phyloP scores from a whole-genome alignment of 2,888 invertebrate genomes.

The Campoletis raptor region DNA sequence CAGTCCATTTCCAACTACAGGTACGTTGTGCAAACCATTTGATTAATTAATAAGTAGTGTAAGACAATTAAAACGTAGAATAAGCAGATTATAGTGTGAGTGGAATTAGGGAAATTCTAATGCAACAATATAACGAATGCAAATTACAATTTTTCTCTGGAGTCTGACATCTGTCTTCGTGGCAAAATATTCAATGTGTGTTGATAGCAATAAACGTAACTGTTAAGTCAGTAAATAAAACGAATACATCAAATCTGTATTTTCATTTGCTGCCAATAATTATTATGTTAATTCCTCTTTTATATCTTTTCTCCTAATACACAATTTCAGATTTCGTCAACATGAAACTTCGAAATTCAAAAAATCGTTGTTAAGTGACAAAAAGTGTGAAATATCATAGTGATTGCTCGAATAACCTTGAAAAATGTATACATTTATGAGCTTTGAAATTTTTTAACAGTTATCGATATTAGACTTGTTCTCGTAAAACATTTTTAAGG shows the following conservation, averaged over 20 bases:
- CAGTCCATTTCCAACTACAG: not conserved
- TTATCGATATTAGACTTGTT: too few relatives aligned
- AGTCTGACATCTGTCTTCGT: not conserved
- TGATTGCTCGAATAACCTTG: too few relatives aligned
- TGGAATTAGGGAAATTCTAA: not conserved
- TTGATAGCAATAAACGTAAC: not conserved
- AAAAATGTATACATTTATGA: too few relatives aligned
- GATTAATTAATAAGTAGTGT: not conserved
- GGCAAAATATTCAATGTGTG: not conserved
- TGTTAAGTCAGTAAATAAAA: not conserved
- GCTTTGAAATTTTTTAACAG: too few relatives aligned
- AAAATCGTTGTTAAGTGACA: too few relatives aligned
- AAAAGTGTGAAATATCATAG: too few relatives aligned
- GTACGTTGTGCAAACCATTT: not conserved
- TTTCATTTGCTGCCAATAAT: not conserved
- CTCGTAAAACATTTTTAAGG: too few relatives aligned
- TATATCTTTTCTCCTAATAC: too few relatives aligned
- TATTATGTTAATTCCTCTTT: too few relatives aligned
- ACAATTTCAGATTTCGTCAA: too few relatives aligned
- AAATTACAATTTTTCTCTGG: not conserved
- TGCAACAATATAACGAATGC: not conserved
- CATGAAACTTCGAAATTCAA: too few relatives aligned
- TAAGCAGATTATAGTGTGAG: not conserved
- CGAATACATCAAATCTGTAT: not conserved
- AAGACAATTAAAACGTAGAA: not conserved